These are phyloP conservation scores for Callorhinus ursinus DNA, from an alignment of 2,113 vertebrate genomes.

Conservation along the genomic window DNA sequence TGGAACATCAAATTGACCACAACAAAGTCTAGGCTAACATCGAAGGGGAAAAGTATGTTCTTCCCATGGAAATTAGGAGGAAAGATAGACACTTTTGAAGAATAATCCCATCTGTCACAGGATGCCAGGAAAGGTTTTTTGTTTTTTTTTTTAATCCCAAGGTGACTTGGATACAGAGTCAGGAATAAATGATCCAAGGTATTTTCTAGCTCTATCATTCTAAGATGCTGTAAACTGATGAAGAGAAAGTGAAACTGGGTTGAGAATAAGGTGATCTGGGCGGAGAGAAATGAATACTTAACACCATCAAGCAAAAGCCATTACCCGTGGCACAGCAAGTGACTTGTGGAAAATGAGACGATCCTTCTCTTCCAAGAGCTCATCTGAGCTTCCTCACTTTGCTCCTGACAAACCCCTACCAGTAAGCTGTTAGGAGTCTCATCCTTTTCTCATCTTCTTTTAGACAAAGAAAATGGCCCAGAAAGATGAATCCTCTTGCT, in stretches of 20 bases:
- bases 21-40: not conserved
- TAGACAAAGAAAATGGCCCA: not conserved
- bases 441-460: not conserved
- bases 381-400: not conserved
- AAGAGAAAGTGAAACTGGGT: not conserved
- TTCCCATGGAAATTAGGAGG: not conserved
- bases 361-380: not conserved
- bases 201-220: not conserved
- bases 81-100: not conserved
- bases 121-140: not conserved
- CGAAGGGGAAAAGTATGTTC: not conserved
- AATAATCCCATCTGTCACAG: not conserved
- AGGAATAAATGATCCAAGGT: not conserved
- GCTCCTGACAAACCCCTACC: not conserved
- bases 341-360: not conserved
- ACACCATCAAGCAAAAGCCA: not conserved
- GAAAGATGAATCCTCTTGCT: not conserved
- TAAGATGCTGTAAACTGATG: not conserved
- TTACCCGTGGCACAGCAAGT: not conserved
- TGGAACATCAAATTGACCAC: not conserved
- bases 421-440: not conserved
- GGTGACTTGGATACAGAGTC: not conserved
- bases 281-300: not conserved
- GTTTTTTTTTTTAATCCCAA: not conserved
- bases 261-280: not conserved